These are phyloP conservation scores for Eristalis arbustorum DNA, from an alignment of 2,888 invertebrate genomes.

Conservation along the genomic window DNA sequence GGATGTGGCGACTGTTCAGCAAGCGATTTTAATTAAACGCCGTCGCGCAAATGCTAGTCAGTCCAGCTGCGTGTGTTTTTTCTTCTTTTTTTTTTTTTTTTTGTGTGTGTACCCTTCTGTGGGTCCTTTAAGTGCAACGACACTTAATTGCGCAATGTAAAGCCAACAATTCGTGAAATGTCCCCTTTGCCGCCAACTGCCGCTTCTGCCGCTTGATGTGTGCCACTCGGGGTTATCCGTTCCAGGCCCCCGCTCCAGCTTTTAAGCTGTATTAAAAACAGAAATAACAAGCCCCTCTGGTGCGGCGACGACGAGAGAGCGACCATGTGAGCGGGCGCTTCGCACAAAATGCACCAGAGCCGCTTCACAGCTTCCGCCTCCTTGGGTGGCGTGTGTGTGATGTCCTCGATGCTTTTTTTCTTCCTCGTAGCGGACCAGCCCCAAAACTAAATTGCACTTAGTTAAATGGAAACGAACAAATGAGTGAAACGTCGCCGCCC, in stretches of 20 bases:
- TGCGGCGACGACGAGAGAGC: not conserved
- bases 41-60: constrained; percentile 28
- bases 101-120: not conserved
- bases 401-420: not conserved
- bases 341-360: constrained; percentile 13
- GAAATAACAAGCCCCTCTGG: constrained; percentile 52
- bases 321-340: constrained; percentile 40
- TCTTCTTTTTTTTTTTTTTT: not conserved
- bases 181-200: constrained; percentile 56
- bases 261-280: constrained; percentile 66
- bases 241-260: constrained; percentile 47
- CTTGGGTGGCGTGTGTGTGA: not conserved
- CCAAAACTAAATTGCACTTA: constrained; percentile 68
- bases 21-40: constrained; percentile 56
- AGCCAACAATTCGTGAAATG: constrained; percentile 69
- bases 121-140: constrained; percentile 60
- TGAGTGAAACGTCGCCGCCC: constrained; percentile 67
- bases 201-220: constrained; percentile 3
- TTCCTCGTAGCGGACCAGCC: constrained; percentile 42
- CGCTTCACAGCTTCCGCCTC: constrained; percentile 7
- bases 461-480: constrained; percentile 68
- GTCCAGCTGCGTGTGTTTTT: constrained; percentile 23
- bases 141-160: constrained; percentile 66
- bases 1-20: constrained; percentile 12
- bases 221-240: constrained; percentile 20